Evolutionary conservation across 92 coral and sea anemone genomes (phyloP).

Genomic region (Parazoanthus darwini): DNA sequence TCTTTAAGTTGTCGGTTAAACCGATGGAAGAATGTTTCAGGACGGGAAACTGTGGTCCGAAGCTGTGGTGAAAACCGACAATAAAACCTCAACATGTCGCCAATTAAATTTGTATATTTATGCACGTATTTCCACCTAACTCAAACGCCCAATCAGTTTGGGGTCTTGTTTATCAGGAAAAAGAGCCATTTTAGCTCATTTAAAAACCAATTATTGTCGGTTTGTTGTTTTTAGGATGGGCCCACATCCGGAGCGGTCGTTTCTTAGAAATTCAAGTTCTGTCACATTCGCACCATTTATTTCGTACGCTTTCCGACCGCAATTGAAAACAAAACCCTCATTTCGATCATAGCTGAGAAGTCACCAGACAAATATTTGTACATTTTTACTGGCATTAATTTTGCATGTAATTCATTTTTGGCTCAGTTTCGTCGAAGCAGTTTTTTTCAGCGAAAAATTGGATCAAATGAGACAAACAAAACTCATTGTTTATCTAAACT

Average conservation of each 20-base stretch:
- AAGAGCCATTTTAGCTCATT: constrained; percentile 3
- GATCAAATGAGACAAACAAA: constrained; percentile 23
- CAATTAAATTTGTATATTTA: background rate
- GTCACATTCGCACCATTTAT: background rate
- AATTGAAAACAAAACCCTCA: background rate
- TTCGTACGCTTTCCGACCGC: constrained; percentile 8
- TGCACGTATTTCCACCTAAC: background rate
- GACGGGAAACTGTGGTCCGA: background rate
- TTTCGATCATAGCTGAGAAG: background rate
- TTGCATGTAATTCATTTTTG: background rate
- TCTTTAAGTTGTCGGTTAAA: no score
- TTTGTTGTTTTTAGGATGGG: constrained; percentile 13
- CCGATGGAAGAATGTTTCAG: no score
- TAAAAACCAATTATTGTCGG: constrained; percentile 38
- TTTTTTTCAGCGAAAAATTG: background rate
- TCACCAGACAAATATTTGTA: background rate
- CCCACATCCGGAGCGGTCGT: constrained; percentile 12
- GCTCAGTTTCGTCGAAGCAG: background rate
- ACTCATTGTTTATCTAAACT: constrained; percentile 17
- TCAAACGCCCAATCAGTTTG: background rate
- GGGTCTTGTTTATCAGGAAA: constrained; percentile 14
- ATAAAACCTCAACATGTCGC: background rate
- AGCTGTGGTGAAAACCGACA: background rate
- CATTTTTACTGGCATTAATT: background rate
- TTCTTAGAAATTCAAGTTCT: constrained; percentile 1